Evolutionary conservation across 2,797 vertebrate species (phyloP), one percentile per base, ranked within the genome.

Genomic region (Adrianichthys oophorus): DNA sequence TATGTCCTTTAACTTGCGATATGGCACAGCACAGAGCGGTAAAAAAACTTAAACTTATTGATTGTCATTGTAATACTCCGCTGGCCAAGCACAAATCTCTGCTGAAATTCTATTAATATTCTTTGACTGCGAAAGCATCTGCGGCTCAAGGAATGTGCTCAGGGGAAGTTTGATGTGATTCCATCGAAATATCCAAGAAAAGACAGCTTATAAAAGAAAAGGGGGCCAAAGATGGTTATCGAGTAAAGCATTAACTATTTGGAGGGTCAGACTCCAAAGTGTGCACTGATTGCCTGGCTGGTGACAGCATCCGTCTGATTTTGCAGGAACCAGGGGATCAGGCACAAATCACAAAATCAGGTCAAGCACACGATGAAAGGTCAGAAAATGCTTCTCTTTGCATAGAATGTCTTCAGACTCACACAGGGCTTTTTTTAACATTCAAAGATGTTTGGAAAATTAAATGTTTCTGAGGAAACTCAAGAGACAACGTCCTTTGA

Each of bases 91-190:
- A 29, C 59, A 61, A 61, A 65, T 65, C 65, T 51, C 44, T 42
- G 65, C 61, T 56, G 53, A 56, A 52, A 50, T 47, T 70, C 73
- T 72, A 68, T 84, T 83, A 70, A 85, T 85, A 81, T 81, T 85
- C 74, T 63, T 41, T 0, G 10, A 42, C 52, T 5, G 66, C 23
- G 15, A 57, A 64, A 24, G 15, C 15, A 5, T 61, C 59, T 50
- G 42, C 48, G 23, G 68, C 15, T 55, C 65, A 77, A 29, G 40
- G 72, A 68, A 50, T 7, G 1, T 16, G 15, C 61, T 66, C 37
- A 12, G 63, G 74, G 70, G 59, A 67, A 45, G 57, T 52, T 41
- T 0, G 61, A 63, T 15, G 53, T 56, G 41, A 49, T 44, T 43
- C 51, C 19, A 53, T 68, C 21, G 47, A 64, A 67, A 47, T 18